Base-by-base conservation (phyloP, 2,113 vertebrate species). In the Neolamprologus variostigma region DNA sequence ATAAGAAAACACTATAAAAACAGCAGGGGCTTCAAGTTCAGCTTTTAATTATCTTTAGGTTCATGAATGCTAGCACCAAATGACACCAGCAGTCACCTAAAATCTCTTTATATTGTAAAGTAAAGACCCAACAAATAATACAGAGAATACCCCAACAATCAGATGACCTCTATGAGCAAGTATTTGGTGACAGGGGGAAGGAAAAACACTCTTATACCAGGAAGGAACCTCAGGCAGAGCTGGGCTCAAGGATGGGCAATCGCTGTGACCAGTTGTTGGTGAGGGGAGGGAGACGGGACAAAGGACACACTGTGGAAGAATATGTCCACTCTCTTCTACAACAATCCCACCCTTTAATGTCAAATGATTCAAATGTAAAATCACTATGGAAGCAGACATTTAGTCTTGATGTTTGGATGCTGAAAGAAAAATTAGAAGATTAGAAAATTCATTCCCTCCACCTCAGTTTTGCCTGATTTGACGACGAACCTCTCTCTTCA, bases 31-130 rank as follows among this genome's bases (percentile, higher is more conserved):
- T 76, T 50, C 14, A 76, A 76, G 3, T 78, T 4, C 14, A 31
- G 23, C 71, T 50, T 19, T 7, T 76, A 73, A 73, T 47, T 47
- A 13, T 28, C 16, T 50, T 11, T 2, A 73, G 37, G 0, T 17
- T 45, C 37, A 50, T 31, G 42, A n/a, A 50, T 2, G 23, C 42
- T 76, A 66, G 61, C 33, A 21, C 33, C 61, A 66, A 37, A 66
- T 66, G 33, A 66, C 61, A 66, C 61, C 17, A 66, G 31, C 61
- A 37, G 31, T 66, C 61, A 66, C 31, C 31, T 66, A 35, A 66
- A 66, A 66, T 66, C 17, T 37, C 10, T 66, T 37, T 37, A 12
- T 66, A 0, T 35, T 37, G 31, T 2, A 66, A 63, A 0, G 28
- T 63, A 33, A 63, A 63, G 16, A 66, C 31, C 17, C 4, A 35